Conservation (phyloP, 2,113 vertebrate species). For the Macquaria australasica region DNA sequence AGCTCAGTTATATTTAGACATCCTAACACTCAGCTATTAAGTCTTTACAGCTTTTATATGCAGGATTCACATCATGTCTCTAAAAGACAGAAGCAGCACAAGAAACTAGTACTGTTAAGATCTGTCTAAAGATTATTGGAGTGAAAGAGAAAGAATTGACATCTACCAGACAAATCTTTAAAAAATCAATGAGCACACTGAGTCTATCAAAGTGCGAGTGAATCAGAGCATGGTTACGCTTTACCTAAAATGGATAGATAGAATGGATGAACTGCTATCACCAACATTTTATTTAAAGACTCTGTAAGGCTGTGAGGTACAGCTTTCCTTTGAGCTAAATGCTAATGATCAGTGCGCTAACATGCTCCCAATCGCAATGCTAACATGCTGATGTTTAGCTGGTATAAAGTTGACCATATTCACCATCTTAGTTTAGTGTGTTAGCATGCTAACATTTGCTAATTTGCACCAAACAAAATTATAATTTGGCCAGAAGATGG, state of each 20-base stretch:
- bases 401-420: background rate
- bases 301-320: background rate
- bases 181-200: background rate
- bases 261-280: background rate
- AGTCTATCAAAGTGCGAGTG: background rate
- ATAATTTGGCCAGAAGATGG: slow-evolving; percentile 13
- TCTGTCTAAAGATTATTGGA: too few species aligned
- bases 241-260: background rate
- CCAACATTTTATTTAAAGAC: background rate
- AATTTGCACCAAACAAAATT: background rate
- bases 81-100: background rate
- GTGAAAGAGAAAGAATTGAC: background rate
- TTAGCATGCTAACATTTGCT: background rate
- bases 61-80: background rate
- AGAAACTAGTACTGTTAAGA: background rate
- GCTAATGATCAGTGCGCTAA: background rate
- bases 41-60: background rate
- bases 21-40: background rate
- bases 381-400: background rate
- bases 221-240: too few species aligned
- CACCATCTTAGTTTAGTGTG: background rate
- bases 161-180: background rate
- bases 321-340: background rate
- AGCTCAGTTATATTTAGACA: background rate
- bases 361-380: background rate